Base-by-base conservation (phyloP, 2,797 vertebrate genomes). In the Sardinella longiceps region DNA sequence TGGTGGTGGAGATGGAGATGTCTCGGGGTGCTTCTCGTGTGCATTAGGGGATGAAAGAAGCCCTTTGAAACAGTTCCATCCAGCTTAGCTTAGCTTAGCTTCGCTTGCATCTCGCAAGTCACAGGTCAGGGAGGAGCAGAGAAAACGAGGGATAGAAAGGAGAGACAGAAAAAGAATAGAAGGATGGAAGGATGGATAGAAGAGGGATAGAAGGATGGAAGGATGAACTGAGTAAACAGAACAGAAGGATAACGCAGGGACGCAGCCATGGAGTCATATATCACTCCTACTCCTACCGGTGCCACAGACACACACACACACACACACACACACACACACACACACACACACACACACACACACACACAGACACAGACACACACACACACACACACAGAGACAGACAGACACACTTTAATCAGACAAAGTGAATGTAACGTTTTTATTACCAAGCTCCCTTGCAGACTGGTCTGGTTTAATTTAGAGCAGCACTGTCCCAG, bases 321-420 rank as follows among this genome's bases (percentile, higher is more conserved):
- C 56, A 58, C 81, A 60, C 53, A 45, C 33, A 39, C 11, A 45
- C 50, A 28, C 53, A 66, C 56, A 70, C 82, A 83, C 82, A 63
- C 81, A 66, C 81, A 82, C 82, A 82, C 82, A 63, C 81, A 82
- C 81, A 82, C 56, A 46, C 56, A 46, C 82, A 18, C 56, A 28
- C 37, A 46, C n/a, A 6, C 45, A 14, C 81, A 20, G 46, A 48
- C 46, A 81, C 50, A 81, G 12, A 46, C 45, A 50, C 80, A 66
- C 6, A 30, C 60, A 66, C 60, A 30, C 25, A 70, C 10, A 37
- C 30, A 11, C 60, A 66, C 60, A 66, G 10, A 66, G 28, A 33
- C 60, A 66, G 10, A 30, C 60, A 14, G 12, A 66, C 60, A 66
- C 12, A 50, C 48, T 74, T 74, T 74, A 74, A 74, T 74, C 15